Percentiles rank a stretch among this genome's conserved stretches.
phyloP scores from a whole-genome alignment of 2,113 vertebrate genomes.

The Elgaria multicarinata region DNA sequence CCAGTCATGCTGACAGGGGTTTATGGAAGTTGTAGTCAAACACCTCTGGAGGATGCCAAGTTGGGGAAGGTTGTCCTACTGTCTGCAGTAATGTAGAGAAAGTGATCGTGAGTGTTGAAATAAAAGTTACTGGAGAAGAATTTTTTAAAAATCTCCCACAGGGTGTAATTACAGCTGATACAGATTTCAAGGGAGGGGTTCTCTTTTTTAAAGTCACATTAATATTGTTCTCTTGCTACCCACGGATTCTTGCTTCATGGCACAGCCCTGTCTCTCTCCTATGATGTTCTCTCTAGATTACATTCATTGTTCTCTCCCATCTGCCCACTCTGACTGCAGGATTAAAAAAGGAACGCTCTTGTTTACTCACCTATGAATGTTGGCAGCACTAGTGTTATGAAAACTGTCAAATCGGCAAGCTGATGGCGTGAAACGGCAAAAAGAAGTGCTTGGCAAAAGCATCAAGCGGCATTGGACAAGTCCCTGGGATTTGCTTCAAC shows the following conservation, averaged over 20 bases:
- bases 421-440: background rate
- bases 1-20: no score
- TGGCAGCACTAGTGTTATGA: background rate
- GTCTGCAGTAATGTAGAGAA: background rate
- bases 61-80: background rate
- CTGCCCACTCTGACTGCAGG: background rate
- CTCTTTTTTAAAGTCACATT: background rate
- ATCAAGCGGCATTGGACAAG: background rate
- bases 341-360: background rate
- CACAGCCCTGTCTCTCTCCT: background rate
- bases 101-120: background rate
- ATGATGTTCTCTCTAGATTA: background rate
- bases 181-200: conserved; percentile 6
- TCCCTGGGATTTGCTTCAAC: background rate
- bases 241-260: background rate
- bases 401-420: background rate
- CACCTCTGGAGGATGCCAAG: no score
- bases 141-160: background rate
- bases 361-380: background rate
- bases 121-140: background rate
- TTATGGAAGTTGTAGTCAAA: no score
- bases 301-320: background rate
- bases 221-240: background rate
- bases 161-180: conserved; percentile 14
- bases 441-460: background rate